Evolutionary conservation across 2,113 vertebrate genomes (phyloP).

Genomic region (Chlorodrepanis virens): DNA sequence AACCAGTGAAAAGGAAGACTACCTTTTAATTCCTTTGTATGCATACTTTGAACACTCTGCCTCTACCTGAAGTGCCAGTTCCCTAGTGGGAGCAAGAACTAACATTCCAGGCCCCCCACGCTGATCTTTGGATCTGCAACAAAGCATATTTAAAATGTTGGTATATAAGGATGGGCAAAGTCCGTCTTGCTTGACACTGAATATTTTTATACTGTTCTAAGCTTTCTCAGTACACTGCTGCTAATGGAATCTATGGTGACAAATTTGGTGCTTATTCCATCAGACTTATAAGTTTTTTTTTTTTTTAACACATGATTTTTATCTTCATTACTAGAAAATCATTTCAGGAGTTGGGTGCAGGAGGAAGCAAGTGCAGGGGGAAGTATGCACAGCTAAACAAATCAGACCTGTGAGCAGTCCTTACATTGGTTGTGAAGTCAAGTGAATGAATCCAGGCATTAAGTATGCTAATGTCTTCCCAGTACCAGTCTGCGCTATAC

Average conservation of each 20-base stretch:
- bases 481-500: slow-evolving; percentile 94
- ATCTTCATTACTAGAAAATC: not conserved
- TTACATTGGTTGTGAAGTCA: slow-evolving; percentile 91
- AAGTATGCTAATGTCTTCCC: slow-evolving; percentile 94
- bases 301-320: not conserved
- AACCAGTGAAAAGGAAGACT: not conserved
- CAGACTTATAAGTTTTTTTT: not conserved
- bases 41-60: slow-evolving; percentile 89
- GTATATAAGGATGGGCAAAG: not conserved
- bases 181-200: not conserved
- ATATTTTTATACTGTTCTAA: not conserved
- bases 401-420: slow-evolving; percentile 1
- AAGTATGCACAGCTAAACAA: not conserved
- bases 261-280: not conserved
- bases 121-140: slow-evolving; percentile 75
- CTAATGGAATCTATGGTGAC: not conserved
- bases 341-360: not conserved
- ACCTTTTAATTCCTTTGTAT: slow-evolving; percentile 92
- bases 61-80: slow-evolving; percentile 93
- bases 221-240: not conserved
- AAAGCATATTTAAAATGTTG: not conserved
- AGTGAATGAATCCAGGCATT: slow-evolving; percentile 94
- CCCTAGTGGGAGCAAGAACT: slow-evolving; percentile 92
- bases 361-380: not conserved
- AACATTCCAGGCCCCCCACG: slow-evolving; percentile 90